phyloP scores from a whole-genome alignment of 2,888 invertebrate species.

The Polylopha cassiicola region DNA sequence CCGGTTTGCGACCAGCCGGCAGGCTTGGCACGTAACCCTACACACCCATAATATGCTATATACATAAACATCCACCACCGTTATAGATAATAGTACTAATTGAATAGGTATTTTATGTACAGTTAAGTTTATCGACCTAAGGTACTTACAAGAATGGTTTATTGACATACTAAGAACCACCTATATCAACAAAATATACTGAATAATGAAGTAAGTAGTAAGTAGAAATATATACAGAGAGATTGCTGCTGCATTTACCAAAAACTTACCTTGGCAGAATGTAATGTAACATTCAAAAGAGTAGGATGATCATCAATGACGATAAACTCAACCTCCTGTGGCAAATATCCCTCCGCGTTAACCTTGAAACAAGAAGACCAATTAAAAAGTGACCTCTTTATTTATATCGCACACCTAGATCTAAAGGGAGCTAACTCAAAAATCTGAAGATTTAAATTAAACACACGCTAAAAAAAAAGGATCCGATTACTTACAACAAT shows the following conservation, averaged over 20 bases:
- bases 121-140: constrained; percentile 24
- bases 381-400: too few species aligned
- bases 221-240: constrained; percentile 8
- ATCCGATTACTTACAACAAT: too few species aligned
- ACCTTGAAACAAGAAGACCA: too few species aligned
- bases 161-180: neutral
- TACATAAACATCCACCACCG: constrained; percentile 24
- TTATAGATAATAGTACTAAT: constrained; percentile 23
- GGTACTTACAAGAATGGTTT: neutral
- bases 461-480: too few species aligned
- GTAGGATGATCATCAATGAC: constrained; percentile 92
- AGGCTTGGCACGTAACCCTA: constrained; percentile 43
- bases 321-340: constrained; percentile 90
- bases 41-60: neutral
- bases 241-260: neutral
- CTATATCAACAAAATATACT: neutral
- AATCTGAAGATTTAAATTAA: too few species aligned
- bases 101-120: constrained; percentile 23
- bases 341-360: constrained; percentile 89
- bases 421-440: too few species aligned
- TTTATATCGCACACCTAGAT: too few species aligned
- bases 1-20: constrained; percentile 23
- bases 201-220: neutral
- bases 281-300: constrained; percentile 87
- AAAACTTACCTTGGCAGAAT: constrained; percentile 84